Conservation (phyloP, 2,113 vertebrate species). For the Nothocercus nigrocapillus region DNA sequence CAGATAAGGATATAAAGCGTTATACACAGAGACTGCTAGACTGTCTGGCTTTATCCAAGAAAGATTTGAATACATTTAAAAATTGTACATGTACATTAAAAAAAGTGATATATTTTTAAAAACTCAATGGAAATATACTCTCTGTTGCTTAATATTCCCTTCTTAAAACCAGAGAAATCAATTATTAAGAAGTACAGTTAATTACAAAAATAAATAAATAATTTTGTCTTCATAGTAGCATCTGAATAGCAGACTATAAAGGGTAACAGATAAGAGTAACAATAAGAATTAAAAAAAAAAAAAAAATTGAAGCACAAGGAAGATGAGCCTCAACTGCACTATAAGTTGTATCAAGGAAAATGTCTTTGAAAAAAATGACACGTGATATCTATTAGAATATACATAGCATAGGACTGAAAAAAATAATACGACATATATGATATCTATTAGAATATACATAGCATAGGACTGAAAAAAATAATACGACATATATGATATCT, state of each 20-base stretch:
- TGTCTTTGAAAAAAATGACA: neutral
- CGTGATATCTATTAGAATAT: neutral
- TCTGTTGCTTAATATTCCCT: neutral
- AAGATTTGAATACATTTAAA: neutral
- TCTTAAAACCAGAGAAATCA: neutral
- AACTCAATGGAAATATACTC: neutral
- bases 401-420: neutral
- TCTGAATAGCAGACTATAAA: rapidly evolving
- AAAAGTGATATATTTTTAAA: too few species aligned
- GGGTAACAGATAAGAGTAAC: neutral
- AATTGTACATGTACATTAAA: neutral
- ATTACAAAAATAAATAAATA: neutral
- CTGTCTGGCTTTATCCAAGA: neutral
- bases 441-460: neutral
- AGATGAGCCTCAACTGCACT: neutral
- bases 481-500: neutral
- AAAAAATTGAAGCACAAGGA: neutral
- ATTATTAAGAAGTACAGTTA: neutral
- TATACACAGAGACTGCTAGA: neutral
- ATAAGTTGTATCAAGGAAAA: neutral
- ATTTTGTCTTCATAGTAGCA: neutral
- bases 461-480: neutral
- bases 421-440: neutral
- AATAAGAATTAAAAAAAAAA: neutral
- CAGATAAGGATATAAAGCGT: neutral